Conservation (phyloP, 2,797 vertebrate species). For the Alauda arvensis region DNA sequence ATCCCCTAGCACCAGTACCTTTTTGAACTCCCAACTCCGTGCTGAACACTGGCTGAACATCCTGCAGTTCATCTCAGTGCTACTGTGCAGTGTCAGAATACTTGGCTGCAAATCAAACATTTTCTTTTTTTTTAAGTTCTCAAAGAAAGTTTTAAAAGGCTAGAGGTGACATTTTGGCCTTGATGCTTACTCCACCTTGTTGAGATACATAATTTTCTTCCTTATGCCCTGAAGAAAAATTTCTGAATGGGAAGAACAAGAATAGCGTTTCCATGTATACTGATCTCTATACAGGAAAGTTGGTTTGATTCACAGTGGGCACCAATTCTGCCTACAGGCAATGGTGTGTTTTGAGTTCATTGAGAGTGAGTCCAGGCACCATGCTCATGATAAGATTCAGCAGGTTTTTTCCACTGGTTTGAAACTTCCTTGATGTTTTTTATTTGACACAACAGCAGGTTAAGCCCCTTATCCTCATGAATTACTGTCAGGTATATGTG, state of each 20-base stretch:
- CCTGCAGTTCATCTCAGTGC: background rate
- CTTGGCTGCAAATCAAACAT: background rate
- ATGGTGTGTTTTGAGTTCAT: background rate
- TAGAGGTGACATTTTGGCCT: background rate
- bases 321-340: background rate
- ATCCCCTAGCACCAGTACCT: background rate
- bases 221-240: background rate
- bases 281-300: background rate
- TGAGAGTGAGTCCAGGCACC: background rate
- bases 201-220: background rate
- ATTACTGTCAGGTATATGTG: background rate
- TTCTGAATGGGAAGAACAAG: constrained; percentile 5
- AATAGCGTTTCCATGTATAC: background rate
- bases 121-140: background rate
- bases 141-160: background rate
- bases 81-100: background rate
- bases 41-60: background rate
- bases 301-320: background rate
- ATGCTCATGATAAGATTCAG: background rate
- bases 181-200: background rate
- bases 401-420: background rate
- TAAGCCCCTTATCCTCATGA: background rate
- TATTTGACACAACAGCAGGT: background rate
- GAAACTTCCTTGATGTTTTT: background rate
- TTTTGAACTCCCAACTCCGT: background rate